Base-by-base conservation (phyloP, 2,888 invertebrate genomes). In the Megastigmus dorsalis region DNA sequence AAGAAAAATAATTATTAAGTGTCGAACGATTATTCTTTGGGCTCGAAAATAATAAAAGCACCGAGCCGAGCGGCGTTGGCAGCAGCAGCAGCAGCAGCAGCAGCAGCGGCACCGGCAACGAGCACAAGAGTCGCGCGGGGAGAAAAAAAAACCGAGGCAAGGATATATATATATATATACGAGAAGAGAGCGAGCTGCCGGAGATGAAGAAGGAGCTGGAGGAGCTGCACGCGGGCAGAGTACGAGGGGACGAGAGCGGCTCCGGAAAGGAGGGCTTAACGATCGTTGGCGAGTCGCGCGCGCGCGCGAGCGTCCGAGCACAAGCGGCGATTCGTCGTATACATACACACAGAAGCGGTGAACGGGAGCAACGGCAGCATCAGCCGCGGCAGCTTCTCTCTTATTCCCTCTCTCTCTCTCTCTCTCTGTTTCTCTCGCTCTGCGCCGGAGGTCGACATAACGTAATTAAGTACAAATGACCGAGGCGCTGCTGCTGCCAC, bases 401-500 rank as follows among this genome's bases (percentile, higher is more conserved):
- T 45, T 13, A 20, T 43, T 57, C 30, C 66, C 76, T 70, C 60
- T 20, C 60, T 18, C 15, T 48, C 36, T 55, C 52, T n/a, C 23
- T 57, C 54, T 57, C 55, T 15, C 43, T 60, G 45, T 59, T 28
- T 52, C 26, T 38, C 23, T 36, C n/a, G n/a, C 67, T 55, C 54
- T 55, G 59, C n/a, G n/a, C 72, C 76, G 76, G 78, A 79, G 76
- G 79, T 71, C 68, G 79, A 73, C 77, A 78, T 82, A 80, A 81
- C 81, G 81, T 82, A 85, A 85, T 85, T 83, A 83, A 80, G 79
- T 74, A 74, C 77, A 79, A 81, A 80, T 79, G 78, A 79, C 79
- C 75, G 80, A n/a, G 72, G 68, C 57, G 41, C 23, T 9, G 52
- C n/a, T n/a, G n/a, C n/a, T n/a, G n/a, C n/a, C n/a, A n/a, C n/a